phyloP scores from a whole-genome alignment of 2,888 invertebrate species.

The Tipula unca region DNA sequence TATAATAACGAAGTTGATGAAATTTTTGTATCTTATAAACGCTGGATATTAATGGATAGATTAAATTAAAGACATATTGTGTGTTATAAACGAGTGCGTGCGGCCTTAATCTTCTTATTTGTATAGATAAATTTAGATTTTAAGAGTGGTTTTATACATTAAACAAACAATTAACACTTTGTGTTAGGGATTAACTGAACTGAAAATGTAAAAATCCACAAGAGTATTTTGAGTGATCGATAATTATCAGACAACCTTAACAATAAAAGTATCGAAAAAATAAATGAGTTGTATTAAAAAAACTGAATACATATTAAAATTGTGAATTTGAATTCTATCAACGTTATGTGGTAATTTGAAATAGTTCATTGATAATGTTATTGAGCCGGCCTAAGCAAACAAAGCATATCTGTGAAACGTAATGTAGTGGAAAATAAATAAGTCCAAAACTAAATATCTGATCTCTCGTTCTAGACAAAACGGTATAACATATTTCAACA shows the following conservation, averaged over 20 bases:
- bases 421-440: too few relatives aligned
- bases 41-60: not conserved
- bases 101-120: not conserved
- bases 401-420: too few relatives aligned
- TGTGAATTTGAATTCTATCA: too few relatives aligned
- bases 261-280: too few relatives aligned
- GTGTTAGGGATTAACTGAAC: not conserved
- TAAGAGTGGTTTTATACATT: not conserved
- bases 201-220: not conserved
- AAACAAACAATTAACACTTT: not conserved
- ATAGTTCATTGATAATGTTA: too few relatives aligned
- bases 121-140: not conserved
- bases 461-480: too few relatives aligned
- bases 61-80: not conserved
- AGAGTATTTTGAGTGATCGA: not conserved
- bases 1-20: not conserved
- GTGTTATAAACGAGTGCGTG: not conserved
- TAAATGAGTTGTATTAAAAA: too few relatives aligned
- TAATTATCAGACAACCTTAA: not conserved
- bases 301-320: too few relatives aligned
- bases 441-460: too few relatives aligned
- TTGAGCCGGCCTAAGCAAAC: too few relatives aligned
- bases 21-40: not conserved
- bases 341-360: too few relatives aligned
- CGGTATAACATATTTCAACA: too few relatives aligned